A percentile compares a stretch with the other conserved stretches of the same genome.
phyloP scores from a whole-genome alignment of 2,113 vertebrate species.

The Ibidorhyncha struthersii region DNA sequence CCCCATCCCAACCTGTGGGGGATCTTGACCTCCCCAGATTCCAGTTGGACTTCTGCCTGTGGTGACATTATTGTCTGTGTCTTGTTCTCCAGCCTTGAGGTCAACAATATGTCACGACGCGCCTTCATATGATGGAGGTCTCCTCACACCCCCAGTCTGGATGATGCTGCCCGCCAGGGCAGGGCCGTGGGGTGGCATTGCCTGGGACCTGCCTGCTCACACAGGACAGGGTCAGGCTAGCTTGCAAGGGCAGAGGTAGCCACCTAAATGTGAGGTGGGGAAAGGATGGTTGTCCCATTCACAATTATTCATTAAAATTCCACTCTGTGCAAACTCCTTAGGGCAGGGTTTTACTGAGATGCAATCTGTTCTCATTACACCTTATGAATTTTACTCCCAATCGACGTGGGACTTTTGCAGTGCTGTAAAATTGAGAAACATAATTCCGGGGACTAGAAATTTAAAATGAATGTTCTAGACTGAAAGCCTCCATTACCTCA shows the following conservation, averaged over 20 bases:
- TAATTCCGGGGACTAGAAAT: not conserved
- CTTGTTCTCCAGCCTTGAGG: not conserved
- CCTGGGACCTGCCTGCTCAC: not conserved
- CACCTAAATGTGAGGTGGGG: fast-evolving
- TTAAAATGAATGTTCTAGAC: not conserved
- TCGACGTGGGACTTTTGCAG: not conserved
- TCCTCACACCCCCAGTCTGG: not conserved
- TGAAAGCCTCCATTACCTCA: not conserved
- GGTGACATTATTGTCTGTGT: not conserved
- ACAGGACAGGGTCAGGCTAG: not conserved
- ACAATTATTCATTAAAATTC: not conserved
- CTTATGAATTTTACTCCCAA: not conserved
- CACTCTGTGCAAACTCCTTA: not conserved
- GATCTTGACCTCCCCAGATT: not conserved
- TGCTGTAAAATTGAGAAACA: not conserved
- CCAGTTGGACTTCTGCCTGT: not conserved
- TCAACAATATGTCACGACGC: fast-evolving
- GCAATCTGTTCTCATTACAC: not conserved
- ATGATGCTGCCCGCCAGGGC: not conserved
- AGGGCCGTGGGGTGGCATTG: not conserved
- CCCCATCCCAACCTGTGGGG: not conserved
- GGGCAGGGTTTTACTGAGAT: not conserved
- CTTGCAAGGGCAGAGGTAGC: not conserved
- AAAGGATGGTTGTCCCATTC: not conserved
- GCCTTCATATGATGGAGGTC: fast-evolving